Conservation (phyloP, 37 sponge, comb jelly and placozoan genomes). For the Petrosia ficiformis region DNA sequence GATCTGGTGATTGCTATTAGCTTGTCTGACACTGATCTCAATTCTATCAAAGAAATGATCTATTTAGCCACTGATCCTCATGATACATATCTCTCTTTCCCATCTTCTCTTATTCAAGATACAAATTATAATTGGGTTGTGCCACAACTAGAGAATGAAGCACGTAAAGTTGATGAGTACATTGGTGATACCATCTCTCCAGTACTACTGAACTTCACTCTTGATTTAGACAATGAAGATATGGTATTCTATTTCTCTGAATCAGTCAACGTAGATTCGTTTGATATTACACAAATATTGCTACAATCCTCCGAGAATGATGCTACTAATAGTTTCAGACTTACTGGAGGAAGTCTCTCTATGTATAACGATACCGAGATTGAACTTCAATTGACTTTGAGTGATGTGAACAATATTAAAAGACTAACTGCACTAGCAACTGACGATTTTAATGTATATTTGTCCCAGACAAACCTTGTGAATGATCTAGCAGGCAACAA, state of each 20-base stretch:
- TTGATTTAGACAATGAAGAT: constrained; percentile 45
- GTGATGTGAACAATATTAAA: constrained; percentile 79
- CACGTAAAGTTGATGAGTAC: constrained; percentile 43
- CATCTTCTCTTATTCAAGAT: constrained; percentile 38
- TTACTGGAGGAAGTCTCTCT: constrained; percentile 31
- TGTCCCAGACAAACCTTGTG: constrained; percentile 31
- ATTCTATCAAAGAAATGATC: constrained; percentile 56
- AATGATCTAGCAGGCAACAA: constrained; percentile 72
- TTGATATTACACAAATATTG: constrained; percentile 47
- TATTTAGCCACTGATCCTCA: constrained; percentile 51
- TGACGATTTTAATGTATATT: constrained; percentile 24
- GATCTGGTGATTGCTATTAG: constrained; percentile 26
- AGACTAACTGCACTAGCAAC: constrained; percentile 45
- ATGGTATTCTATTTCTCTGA: constrained; percentile 62
- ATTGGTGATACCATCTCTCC: constrained; percentile 46
- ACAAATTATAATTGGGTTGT: constrained; percentile 67
- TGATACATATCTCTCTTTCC: constrained; percentile 55
- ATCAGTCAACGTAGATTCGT: constrained; percentile 61
- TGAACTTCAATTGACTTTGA: constrained; percentile 22
- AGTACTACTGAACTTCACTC: constrained; percentile 30
- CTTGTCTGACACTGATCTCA: constrained; percentile 44
- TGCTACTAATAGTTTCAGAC: neutral
- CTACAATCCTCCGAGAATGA: constrained; percentile 32
- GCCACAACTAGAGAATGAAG: constrained; percentile 14
- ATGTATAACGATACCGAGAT: constrained; percentile 50